A percentile compares a stretch with the other conserved stretches of the same genome.
These are phyloP conservation scores for Tholera decimalis DNA, from an alignment of 2,888 invertebrate species.

Conservation along the genomic window DNA sequence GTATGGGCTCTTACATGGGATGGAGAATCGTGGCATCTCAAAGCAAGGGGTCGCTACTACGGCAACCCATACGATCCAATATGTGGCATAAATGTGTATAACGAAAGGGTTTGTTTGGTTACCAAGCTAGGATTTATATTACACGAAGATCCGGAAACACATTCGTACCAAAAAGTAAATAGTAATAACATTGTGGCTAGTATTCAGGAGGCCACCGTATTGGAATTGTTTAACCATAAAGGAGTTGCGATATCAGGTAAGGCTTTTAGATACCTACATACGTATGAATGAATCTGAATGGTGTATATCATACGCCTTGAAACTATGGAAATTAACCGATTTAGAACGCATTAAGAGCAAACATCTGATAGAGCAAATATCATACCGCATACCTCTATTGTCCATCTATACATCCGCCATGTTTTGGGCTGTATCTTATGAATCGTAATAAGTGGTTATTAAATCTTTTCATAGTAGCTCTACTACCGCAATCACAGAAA, in stretches of 20 bases:
- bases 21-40: slow-evolving; percentile 46
- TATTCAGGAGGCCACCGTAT: slow-evolving; percentile 3
- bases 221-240: slow-evolving; percentile 64
- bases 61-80: slow-evolving; percentile 52
- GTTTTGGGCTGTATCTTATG: no score
- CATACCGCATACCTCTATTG: no score
- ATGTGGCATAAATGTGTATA: slow-evolving; percentile 57
- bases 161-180: slow-evolving; percentile 25
- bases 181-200: background rate
- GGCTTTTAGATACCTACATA: background rate
- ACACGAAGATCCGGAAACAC: slow-evolving; percentile 23
- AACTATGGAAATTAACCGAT: background rate
- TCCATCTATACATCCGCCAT: no score
- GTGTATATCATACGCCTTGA: no score
- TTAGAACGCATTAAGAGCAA: no score
- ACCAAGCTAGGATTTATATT: slow-evolving; percentile 67
- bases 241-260: slow-evolving; percentile 71
- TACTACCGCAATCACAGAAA: no score
- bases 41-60: slow-evolving; percentile 63
- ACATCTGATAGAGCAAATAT: no score
- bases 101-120: slow-evolving; percentile 66
- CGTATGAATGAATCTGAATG: background rate
- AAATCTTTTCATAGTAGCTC: no score
- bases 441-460: no score
- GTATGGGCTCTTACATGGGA: slow-evolving; percentile 51